Conservation (phyloP, 1,140 invertebrate genomes). For the Aphis craccivora region DNA sequence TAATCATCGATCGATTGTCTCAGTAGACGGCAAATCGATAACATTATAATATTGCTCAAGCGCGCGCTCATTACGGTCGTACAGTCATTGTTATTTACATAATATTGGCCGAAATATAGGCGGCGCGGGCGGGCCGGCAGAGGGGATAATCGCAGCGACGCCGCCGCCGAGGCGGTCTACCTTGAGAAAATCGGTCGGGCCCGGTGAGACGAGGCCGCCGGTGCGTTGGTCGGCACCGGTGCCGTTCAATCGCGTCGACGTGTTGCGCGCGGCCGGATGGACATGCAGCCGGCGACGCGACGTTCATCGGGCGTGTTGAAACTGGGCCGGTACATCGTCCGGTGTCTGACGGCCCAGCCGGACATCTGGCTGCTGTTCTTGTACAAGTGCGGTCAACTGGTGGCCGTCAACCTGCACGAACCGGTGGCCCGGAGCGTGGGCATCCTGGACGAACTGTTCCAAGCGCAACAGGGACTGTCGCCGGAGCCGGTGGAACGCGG, state of each 20-base stretch:
- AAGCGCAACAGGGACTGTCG: background rate
- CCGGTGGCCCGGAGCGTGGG: conserved; percentile 64
- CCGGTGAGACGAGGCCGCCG: background rate
- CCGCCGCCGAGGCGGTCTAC: background rate
- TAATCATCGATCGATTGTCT: no score
- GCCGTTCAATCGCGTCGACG: conserved; percentile 46
- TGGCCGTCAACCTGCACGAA: conserved; percentile 60
- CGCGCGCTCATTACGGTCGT: no score
- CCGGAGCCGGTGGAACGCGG: conserved; percentile 62
- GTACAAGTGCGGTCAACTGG: conserved; percentile 66
- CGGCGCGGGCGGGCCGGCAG: background rate
- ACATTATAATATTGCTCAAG: background rate
- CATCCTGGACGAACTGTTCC: conserved; percentile 66
- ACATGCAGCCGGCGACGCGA: conserved; percentile 48
- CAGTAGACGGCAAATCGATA: no score
- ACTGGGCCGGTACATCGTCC: conserved; percentile 50
- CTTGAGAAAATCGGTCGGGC: conserved; percentile 35
- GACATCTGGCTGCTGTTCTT: conserved; percentile 65
- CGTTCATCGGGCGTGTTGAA: conserved; percentile 41
- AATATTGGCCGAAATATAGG: background rate
- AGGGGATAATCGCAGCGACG: background rate
- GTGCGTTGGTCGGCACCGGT: background rate
- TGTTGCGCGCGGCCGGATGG: conserved; percentile 35
- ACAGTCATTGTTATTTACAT: background rate
- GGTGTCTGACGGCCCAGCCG: conserved; percentile 54